Conservation (phyloP, 1,140 invertebrate genomes). For the Brachionus paranguensis region DNA sequence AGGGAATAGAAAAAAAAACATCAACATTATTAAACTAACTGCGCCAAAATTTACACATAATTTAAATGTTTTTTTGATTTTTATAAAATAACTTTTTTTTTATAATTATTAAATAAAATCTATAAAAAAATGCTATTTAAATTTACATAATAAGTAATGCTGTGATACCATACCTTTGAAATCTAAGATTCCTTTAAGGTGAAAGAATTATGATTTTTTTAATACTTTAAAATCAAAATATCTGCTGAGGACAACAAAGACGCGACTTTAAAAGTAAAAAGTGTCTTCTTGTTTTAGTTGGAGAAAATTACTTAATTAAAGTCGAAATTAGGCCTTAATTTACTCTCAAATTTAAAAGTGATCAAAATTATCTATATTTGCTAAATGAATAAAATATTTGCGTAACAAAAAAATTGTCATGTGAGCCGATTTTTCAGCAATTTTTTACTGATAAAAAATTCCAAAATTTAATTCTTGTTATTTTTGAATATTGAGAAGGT, state of each 20-base stretch:
- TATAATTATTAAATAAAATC: not conserved
- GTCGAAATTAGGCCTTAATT: not conserved
- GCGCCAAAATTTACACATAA: not conserved
- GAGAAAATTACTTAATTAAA: not conserved
- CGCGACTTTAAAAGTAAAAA: not conserved
- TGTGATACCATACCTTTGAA: not conserved
- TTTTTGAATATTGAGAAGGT: not conserved
- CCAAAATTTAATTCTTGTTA: not conserved
- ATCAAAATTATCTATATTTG: not conserved
- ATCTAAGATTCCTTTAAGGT: not conserved
- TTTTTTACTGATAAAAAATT: not conserved
- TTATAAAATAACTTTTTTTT: not conserved
- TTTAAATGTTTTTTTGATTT: not conserved
- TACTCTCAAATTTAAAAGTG: not conserved
- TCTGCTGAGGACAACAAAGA: not conserved
- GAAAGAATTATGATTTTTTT: not conserved
- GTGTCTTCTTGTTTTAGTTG: not conserved
- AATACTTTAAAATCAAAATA: not conserved
- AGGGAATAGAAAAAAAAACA: not conserved
- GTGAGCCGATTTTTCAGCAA: not conserved
- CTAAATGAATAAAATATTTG: not conserved
- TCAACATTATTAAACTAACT: not conserved
- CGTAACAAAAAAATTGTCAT: not conserved
- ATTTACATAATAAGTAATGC: not conserved
- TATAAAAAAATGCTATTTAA: not conserved